phyloP scores from a whole-genome alignment of 64 coral and sea anemone species.

The Acropora yongei region DNA sequence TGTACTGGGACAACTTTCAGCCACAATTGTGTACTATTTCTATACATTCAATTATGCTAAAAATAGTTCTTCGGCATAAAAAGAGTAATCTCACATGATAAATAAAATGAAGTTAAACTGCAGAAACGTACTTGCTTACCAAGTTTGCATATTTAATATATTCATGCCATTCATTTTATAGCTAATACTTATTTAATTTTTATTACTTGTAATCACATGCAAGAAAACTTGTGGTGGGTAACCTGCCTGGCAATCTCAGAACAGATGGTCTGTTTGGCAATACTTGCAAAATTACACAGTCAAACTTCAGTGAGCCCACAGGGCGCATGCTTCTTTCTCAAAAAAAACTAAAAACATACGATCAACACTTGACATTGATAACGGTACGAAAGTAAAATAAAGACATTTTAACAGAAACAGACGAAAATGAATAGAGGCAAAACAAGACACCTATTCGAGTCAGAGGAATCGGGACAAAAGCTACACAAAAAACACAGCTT shows the following conservation, averaged over 20 bases:
- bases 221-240: not conserved
- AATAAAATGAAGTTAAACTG: constrained; percentile 28
- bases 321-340: not conserved
- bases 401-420: constrained; percentile 4
- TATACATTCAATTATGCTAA: constrained; percentile 23
- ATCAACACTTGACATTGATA: not conserved
- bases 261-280: not conserved
- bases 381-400: not conserved
- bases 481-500: not conserved
- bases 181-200: no score
- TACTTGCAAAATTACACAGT: constrained; percentile 21
- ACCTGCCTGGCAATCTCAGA: not conserved
- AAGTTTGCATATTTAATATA: constrained; percentile 31
- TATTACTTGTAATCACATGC: not conserved
- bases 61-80: constrained; percentile 7
- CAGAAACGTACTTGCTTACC: constrained; percentile 18
- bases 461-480: not conserved
- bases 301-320: not conserved
- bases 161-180: not conserved
- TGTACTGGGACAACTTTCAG: not conserved
- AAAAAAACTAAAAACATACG: constrained; percentile 26
- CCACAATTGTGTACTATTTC: not conserved
- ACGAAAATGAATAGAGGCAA: not conserved
- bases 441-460: not conserved
- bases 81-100: constrained; percentile 14